Conservation (phyloP, 2,888 invertebrate species). For the Coremacera marginata region DNA sequence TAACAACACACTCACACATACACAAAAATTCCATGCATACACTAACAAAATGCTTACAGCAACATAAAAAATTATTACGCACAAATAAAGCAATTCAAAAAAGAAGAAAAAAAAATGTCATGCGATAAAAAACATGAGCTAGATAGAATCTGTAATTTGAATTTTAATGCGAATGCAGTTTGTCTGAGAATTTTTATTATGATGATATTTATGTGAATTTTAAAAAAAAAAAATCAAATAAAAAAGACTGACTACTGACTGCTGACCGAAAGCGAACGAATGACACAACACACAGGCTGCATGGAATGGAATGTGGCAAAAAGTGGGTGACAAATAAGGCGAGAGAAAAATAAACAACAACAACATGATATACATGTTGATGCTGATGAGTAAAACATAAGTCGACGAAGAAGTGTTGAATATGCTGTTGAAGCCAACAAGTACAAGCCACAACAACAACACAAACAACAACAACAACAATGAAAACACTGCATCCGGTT, state of each 20-base stretch:
- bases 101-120: not conserved
- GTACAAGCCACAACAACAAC: not conserved
- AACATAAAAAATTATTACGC: not conserved
- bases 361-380: not conserved
- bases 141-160: conserved; percentile 29
- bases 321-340: not conserved
- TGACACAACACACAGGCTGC: not conserved
- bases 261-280: conserved; percentile 8
- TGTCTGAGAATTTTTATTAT: conserved; percentile 11
- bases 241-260: conserved; percentile 5
- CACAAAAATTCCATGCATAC: conserved; percentile 1
- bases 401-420: conserved; percentile 14
- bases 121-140: conserved; percentile 11
- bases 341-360: not conserved
- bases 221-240: conserved; percentile 29
- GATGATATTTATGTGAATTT: conserved; percentile 21
- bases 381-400: not conserved
- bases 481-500: not conserved
- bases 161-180: conserved; percentile 32
- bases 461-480: not conserved
- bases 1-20: too few relatives aligned
- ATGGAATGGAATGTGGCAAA: not conserved
- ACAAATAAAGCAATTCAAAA: not conserved
- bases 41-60: conserved; percentile 14
- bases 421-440: not conserved